A percentile compares a stretch with the other conserved stretches of the same genome.
phyloP scores from a whole-genome alignment of 2,888 invertebrate species.

The Tetranychus truncatus region DNA sequence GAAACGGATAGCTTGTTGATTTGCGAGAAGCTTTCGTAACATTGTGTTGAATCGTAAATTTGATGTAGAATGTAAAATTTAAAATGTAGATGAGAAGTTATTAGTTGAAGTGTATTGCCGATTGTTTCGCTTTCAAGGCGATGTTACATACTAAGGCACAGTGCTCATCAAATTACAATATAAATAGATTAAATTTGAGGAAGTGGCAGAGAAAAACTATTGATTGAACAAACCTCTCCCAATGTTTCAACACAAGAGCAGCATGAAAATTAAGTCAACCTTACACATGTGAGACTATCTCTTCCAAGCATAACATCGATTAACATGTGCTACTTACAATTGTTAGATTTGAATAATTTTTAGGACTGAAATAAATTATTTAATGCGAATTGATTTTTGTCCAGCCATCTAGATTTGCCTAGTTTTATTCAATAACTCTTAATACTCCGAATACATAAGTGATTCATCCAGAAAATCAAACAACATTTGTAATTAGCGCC shows the following conservation, averaged over 20 bases:
- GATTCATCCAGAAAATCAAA: too few relatives aligned
- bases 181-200: background rate
- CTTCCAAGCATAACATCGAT: too few relatives aligned
- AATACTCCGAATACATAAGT: too few relatives aligned
- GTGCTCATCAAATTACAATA: background rate
- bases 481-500: too few relatives aligned
- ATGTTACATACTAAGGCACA: background rate
- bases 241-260: background rate
- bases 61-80: background rate
- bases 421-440: too few relatives aligned
- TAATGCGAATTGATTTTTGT: too few relatives aligned
- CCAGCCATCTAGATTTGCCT: too few relatives aligned
- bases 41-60: background rate
- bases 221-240: background rate
- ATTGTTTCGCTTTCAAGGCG: background rate
- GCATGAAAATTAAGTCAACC: background rate
- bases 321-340: too few relatives aligned
- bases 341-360: too few relatives aligned
- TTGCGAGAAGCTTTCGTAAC: background rate
- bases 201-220: background rate
- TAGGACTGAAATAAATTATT: too few relatives aligned
- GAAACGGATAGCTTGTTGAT: background rate
- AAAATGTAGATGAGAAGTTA: background rate
- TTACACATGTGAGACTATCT: too few relatives aligned
- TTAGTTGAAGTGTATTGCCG: background rate